Evolutionary conservation across 2,113 vertebrate genomes (phyloP).

Genomic region (Neogobius melanostomus): DNA sequence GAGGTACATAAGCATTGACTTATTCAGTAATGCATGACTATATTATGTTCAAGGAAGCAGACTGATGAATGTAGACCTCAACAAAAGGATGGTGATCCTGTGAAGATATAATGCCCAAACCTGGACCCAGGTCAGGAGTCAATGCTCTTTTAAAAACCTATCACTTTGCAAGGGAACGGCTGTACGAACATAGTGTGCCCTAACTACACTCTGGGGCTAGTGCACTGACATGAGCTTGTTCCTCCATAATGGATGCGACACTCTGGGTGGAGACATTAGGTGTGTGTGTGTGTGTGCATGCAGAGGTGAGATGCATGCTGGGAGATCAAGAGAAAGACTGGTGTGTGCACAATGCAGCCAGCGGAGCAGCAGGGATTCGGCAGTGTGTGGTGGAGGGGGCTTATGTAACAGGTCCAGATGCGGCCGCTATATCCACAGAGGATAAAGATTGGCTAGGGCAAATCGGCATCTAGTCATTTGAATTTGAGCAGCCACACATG

Average conservation of each 20-base stretch:
- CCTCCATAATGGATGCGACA: conserved; percentile 23
- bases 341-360: conserved; percentile 43
- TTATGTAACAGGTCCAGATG: conserved; percentile 71
- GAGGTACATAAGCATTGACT: conserved; percentile 6
- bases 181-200: conserved; percentile 1
- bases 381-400: conserved; percentile 39
- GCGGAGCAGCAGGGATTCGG: conserved; percentile 35
- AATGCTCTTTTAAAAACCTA: not conserved
- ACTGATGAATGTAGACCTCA: too few relatives aligned
- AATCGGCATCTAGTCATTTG: conserved; percentile 48
- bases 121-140: too few relatives aligned
- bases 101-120: too few relatives aligned
- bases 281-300: conserved; percentile 5
- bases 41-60: too few relatives aligned
- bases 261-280: conserved; percentile 29
- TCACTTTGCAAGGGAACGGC: not conserved
- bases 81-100: too few relatives aligned
- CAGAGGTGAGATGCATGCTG: conserved; percentile 14
- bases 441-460: conserved; percentile 56
- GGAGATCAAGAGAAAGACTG: conserved; percentile 22
- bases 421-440: conserved; percentile 48
- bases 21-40: not conserved
- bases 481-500: conserved; percentile 36
- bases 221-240: conserved; percentile 4
- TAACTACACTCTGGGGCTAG: conserved; percentile 13